phyloP scores from a whole-genome alignment of 1,140 invertebrate genomes.

The Sitobion miscanthi region DNA sequence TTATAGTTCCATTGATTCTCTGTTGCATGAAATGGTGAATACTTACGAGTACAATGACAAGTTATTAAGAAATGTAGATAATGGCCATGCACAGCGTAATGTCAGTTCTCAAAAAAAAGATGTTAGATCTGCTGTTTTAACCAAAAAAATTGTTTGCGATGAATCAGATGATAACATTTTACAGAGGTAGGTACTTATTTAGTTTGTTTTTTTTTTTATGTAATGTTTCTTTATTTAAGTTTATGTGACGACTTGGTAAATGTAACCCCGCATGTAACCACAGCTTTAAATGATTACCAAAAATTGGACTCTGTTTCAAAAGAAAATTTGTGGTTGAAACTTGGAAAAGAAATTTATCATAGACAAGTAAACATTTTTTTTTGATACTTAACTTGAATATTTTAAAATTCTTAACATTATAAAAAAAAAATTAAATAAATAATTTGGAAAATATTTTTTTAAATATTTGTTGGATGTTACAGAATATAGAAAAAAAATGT shows the following conservation, averaged over 20 bases:
- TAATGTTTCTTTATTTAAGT: slow-evolving; percentile 19
- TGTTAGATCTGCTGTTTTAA: neutral
- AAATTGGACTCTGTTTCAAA: slow-evolving; percentile 53
- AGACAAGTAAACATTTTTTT: slow-evolving; percentile 39
- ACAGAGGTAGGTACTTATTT: slow-evolving; percentile 12
- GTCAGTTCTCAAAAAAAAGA: slow-evolving; percentile 17
- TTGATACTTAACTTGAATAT: neutral
- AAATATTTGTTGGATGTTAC: neutral
- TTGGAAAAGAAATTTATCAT: slow-evolving; percentile 49
- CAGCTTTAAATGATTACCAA: slow-evolving; percentile 4
- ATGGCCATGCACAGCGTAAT: neutral
- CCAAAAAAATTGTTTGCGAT: neutral
- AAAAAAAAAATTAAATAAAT: neutral
- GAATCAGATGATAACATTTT: slow-evolving; percentile 10
- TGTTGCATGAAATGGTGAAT: slow-evolving; percentile 48
- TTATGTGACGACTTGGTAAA: neutral
- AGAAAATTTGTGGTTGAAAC: slow-evolving; percentile 53
- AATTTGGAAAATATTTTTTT: neutral
- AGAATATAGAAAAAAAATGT: slow-evolving; percentile 53
- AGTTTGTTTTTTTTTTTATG: neutral
- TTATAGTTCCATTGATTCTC: slow-evolving; percentile 6
- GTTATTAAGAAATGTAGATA: neutral
- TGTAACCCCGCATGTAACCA: neutral
- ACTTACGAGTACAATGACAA: slow-evolving; percentile 40
- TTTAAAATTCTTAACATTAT: neutral